These are phyloP conservation scores for Phrynocephalus vlangalii DNA, from an alignment of 2,797 vertebrate genomes.

Conservation along the genomic window DNA sequence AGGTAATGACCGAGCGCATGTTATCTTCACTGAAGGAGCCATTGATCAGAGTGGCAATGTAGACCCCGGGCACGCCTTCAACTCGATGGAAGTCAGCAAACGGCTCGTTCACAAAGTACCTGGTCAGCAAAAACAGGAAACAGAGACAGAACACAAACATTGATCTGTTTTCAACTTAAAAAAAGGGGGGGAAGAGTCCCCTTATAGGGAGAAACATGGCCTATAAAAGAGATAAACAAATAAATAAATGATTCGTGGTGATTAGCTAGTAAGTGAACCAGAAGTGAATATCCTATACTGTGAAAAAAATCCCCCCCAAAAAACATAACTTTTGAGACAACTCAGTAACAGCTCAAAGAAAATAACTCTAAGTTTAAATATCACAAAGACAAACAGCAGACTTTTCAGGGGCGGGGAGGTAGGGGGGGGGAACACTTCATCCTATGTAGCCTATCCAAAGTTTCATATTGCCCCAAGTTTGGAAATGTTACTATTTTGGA, in stretches of 20 bases:
- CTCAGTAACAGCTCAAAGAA: too few relatives aligned
- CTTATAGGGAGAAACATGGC: too few relatives aligned
- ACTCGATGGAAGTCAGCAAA: conserved; percentile 96
- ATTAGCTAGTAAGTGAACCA: background rate
- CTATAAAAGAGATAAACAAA: too few relatives aligned
- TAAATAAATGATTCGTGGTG: fast-evolving
- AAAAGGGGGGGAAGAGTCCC: fast-evolving
- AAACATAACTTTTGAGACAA: background rate
- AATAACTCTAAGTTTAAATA: too few relatives aligned
- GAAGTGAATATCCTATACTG: background rate
- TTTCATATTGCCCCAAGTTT: background rate
- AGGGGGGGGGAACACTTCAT: too few relatives aligned
- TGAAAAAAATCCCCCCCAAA: fast-evolving
- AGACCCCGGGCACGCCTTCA: conserved; percentile 92
- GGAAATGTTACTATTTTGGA: background rate
- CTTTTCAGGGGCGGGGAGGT: too few relatives aligned
- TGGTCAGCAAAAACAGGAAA: conserved; percentile 46
- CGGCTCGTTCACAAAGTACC: conserved; percentile 94
- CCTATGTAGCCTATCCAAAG: background rate
- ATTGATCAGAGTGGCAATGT: conserved; percentile 93
- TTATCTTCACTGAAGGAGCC: conserved; percentile 93
- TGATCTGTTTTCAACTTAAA: fast-evolving
- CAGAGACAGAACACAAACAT: background rate
- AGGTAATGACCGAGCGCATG: conserved; percentile 97
- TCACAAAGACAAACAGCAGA: too few relatives aligned